Evolutionary conservation across 2,888 invertebrate genomes (phyloP), one percentile per base, ranked within the genome.

Genomic region (Tortrix viridana): DNA sequence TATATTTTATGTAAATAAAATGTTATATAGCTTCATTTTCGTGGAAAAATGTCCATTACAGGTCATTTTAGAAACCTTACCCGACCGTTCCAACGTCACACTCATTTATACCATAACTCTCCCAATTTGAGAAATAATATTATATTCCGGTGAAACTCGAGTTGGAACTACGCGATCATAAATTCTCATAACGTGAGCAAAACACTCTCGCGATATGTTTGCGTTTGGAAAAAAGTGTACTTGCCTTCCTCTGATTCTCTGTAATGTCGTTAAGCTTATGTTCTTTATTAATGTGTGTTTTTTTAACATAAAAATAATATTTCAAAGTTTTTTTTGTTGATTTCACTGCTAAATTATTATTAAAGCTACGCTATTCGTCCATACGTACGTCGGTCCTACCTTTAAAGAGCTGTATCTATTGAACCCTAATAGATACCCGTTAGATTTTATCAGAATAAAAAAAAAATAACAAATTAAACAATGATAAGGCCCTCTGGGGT

Each of bases 141-240:
- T 50, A 56, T 44, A 62, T 49, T 38, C 38, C 46, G n/a, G 38
- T 38, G 32, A 7, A 16, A 46, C 22, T 26, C 37, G 20, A 49
- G 48, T 55, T 44, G 26, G 9, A 57, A 60, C 54, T 43, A 60
- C 46, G 50, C 23, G 50, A 19, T 50, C 50, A 46, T 62, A 57
- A 62, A 57, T 62, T 62, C 52, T 62, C 62, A 62, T 62, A 56
- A 52, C 50, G 38, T 26, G 7, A 32, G 32, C 18, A 56, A 62
- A 37, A 43, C 37, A 53, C 22, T 53, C 20, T 52, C 50, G 19
- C 44, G 23, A 22, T 26, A 43, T 48, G 52, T 22, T 23, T 50
- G 55, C 62, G 50, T 52, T 62, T 50, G 44, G 44, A 41, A 57
- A 50, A 59, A 44, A 50, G 41, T 49, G n/a, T 58, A 18, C 54